Evolutionary conservation across 1,140 invertebrate species (phyloP).

Genomic region (Hetaerina americana): DNA sequence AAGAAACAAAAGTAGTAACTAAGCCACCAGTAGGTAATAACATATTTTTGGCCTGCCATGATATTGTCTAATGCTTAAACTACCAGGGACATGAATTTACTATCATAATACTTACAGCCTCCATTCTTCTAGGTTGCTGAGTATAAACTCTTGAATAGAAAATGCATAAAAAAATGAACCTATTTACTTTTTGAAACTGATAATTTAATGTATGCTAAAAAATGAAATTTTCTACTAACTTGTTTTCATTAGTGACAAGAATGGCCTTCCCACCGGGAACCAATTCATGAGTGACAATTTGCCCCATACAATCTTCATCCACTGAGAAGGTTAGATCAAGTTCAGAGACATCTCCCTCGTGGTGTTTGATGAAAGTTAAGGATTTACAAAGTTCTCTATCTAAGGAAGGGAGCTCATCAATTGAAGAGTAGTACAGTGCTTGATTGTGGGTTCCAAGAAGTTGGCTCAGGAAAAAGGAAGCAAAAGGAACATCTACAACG

Average conservation of each 20-base stretch:
- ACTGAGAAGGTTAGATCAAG: slow-evolving; percentile 93
- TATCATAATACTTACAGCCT: too few species aligned
- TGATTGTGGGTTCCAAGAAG: slow-evolving; percentile 87
- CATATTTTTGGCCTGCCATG: too few species aligned
- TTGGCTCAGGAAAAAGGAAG: slow-evolving; percentile 95
- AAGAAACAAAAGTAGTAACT: too few species aligned
- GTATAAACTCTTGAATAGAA: too few species aligned
- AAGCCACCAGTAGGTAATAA: too few species aligned
- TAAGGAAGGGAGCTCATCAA: slow-evolving; percentile 93
- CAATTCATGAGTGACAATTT: slow-evolving; percentile 78
- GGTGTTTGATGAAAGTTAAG: slow-evolving; percentile 93
- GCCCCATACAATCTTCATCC: slow-evolving; percentile 90
- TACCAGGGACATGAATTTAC: too few species aligned
- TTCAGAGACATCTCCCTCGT: slow-evolving; percentile 81
- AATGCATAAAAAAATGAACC: too few species aligned
- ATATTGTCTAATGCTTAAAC: too few species aligned
- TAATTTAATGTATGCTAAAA: too few species aligned
- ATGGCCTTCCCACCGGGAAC: slow-evolving; percentile 86
- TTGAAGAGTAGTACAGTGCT: slow-evolving; percentile 74
- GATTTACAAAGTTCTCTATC: slow-evolving; percentile 93
- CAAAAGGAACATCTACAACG: slow-evolving; percentile 95
- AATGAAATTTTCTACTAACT: too few species aligned
- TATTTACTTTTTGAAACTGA: too few species aligned
- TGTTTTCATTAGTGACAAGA: slow-evolving; percentile 93
- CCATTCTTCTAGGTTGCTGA: too few species aligned